These are phyloP conservation scores for Timandra comae DNA, from an alignment of 2,888 invertebrate genomes.

Conservation along the genomic window DNA sequence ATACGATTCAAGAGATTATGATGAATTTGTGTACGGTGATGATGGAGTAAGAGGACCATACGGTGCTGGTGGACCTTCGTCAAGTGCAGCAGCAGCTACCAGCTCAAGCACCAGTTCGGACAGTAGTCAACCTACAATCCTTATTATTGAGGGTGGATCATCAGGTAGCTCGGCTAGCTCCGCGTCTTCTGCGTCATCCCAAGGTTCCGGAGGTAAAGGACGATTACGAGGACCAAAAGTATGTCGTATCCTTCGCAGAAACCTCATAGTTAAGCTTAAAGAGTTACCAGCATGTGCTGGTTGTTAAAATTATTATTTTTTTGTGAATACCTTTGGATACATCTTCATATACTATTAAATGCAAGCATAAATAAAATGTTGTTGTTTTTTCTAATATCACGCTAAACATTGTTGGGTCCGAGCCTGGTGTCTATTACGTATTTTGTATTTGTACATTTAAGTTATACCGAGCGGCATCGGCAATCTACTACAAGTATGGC, in stretches of 20 bases:
- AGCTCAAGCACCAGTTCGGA: not conserved
- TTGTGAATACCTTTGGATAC: slow-evolving; percentile 33
- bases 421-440: no score
- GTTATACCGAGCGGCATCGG: no score
- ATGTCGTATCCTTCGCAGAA: slow-evolving; percentile 44
- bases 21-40: not conserved
- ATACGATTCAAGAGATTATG: not conserved
- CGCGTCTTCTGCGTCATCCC: slow-evolving; percentile 11
- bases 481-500: no score
- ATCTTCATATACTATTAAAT: slow-evolving; percentile 47
- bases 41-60: no score
- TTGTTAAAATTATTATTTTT: slow-evolving; percentile 6
- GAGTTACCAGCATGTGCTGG: slow-evolving; percentile 49
- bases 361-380: no score
- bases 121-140: slow-evolving; percentile 6
- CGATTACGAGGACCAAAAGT: slow-evolving; percentile 34
- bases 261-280: slow-evolving; percentile 43
- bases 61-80: not conserved
- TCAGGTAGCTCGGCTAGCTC: slow-evolving; percentile 8
- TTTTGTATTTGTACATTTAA: no score
- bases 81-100: not conserved
- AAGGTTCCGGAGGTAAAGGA: slow-evolving; percentile 4
- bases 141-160: slow-evolving; percentile 12
- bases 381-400: no score
- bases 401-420: no score